A percentile compares a stretch with the other conserved stretches of the same genome.
These are phyloP conservation scores for Malacoraja senta DNA, from an alignment of 2,797 vertebrate genomes.

Conservation along the genomic window DNA sequence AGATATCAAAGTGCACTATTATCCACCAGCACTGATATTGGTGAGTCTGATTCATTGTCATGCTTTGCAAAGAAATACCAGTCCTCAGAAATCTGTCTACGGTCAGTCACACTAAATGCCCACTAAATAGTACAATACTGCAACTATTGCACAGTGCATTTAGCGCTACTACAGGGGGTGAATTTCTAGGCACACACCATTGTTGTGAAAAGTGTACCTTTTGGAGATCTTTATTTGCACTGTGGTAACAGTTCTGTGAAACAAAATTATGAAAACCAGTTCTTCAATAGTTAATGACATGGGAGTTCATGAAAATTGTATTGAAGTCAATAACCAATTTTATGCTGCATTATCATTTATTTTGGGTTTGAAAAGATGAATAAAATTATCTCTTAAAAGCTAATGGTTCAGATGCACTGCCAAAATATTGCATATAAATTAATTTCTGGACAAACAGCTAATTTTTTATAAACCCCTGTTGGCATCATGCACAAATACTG, in stretches of 20 bases:
- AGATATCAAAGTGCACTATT: background rate
- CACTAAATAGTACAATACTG: no score
- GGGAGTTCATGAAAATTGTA: background rate
- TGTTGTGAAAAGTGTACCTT: background rate
- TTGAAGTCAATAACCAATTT: background rate
- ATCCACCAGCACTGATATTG: background rate
- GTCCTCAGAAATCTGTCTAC: no score
- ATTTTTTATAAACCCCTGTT: background rate
- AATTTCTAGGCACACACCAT: background rate
- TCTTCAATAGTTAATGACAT: no score
- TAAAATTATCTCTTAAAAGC: background rate
- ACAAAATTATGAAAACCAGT: background rate
- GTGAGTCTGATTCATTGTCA: background rate
- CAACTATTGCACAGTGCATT: no score
- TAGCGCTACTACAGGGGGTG: no score
- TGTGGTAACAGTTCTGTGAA: background rate
- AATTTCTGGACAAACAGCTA: background rate
- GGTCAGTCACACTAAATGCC: no score
- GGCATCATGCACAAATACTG: background rate
- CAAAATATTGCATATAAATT: background rate
- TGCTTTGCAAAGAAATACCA: background rate
- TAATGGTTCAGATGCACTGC: background rate
- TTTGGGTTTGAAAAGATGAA: background rate
- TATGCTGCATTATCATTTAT: background rate
- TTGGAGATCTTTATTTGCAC: background rate